These are phyloP conservation scores for Dorcus parallelipipedus DNA, from an alignment of 2,888 invertebrate genomes.

Conservation along the genomic window DNA sequence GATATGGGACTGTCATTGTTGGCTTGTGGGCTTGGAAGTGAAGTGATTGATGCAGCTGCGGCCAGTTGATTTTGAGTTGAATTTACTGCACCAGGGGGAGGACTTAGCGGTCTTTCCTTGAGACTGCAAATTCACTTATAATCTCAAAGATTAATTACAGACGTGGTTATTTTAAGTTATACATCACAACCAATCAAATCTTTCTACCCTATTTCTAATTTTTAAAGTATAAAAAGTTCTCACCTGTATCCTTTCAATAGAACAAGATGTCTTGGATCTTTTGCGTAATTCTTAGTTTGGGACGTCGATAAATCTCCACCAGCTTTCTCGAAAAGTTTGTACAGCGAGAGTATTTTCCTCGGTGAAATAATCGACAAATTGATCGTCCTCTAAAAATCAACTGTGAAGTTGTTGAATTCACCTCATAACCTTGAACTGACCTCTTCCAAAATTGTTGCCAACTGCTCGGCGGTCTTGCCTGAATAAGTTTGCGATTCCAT, in stretches of 20 bases:
- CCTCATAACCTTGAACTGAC: slow-evolving; percentile 40
- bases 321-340: slow-evolving; percentile 85
- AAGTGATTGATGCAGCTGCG: slow-evolving; percentile 44
- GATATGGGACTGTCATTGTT: slow-evolving; percentile 55
- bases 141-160: no score
- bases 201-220: not conserved
- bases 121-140: slow-evolving; percentile 43
- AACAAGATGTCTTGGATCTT: slow-evolving; percentile 80
- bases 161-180: no score
- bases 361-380: slow-evolving; percentile 87
- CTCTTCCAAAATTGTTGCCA: slow-evolving; percentile 75
- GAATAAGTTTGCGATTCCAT: slow-evolving; percentile 68
- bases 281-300: slow-evolving; percentile 86
- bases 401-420: not conserved
- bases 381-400: slow-evolving; percentile 64
- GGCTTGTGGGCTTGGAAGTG: slow-evolving; percentile 54
- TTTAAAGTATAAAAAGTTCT: slow-evolving; percentile 7
- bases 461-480: slow-evolving; percentile 79
- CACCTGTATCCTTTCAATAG: slow-evolving; percentile 70
- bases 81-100: slow-evolving; percentile 47
- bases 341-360: slow-evolving; percentile 79
- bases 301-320: slow-evolving; percentile 79
- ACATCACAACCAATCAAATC: no score
- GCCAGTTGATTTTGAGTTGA: slow-evolving; percentile 43
- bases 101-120: slow-evolving; percentile 69